Evolutionary conservation across 2,888 invertebrate species (phyloP), one percentile per base, ranked within the genome.

Genomic region (Noctua janthina): DNA sequence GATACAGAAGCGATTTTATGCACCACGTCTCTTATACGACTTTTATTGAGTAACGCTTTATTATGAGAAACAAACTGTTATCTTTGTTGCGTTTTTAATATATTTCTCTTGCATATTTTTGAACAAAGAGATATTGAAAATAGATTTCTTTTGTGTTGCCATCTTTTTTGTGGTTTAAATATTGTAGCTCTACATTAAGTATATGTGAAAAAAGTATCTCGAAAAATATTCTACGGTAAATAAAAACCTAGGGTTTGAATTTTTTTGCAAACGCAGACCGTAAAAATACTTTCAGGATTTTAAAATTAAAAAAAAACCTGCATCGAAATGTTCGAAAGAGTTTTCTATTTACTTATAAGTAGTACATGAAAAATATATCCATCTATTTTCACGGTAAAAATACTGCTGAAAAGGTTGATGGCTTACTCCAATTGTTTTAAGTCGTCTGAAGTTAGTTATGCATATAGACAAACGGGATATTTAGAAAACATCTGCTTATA

Each of bases 41-140:
- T 87, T 95, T 96, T 96, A 96, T 96, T 94, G 93, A 91, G 90
- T 91, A 91, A 92, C 89, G 92, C 89, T 92, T 91, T 92, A 91
- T 93, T 8, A 91, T 92, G 91, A 87, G 84, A 89, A 89, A 90
- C 89, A 91, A 92, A 87, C 74, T 85, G 78, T 83, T 87, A 87
- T 90, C 86, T 80, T 87, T 87, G 81, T 74, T 82, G 70, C 80
- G 78, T 87, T 89, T 90, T 90, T 71, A 67, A 67, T 73, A 81
- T 76, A 20, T 83, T 46, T 66, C 39, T 15, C 15, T 66, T 59
- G 29, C 15, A 71, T 51, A 64, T 59, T 29, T 66, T 62, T n/a
- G 43, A 67, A 67, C 20, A 74, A 70, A 74, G 13, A n/a, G 23
- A 72, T 49, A 46, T 39, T 74, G 15, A 46, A 59, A 39, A 35